Conservation (phyloP, 2,113 vertebrate species). For the Chloroceryle aenea region DNA sequence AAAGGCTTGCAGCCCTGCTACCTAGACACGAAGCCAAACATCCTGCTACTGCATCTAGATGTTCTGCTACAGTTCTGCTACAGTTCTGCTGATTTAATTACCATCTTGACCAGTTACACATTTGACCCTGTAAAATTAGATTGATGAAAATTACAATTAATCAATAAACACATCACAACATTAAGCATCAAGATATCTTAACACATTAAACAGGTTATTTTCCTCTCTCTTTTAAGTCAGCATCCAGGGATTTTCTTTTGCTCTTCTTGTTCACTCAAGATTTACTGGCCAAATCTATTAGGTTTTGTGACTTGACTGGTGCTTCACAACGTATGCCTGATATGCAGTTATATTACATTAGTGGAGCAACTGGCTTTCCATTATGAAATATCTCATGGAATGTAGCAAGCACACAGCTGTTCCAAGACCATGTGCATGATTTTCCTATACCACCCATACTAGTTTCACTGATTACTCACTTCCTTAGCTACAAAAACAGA, state of each 20-base stretch:
- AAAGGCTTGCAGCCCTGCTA: background rate
- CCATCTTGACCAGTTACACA: background rate
- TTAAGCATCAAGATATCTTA: background rate
- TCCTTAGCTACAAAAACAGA: slow-evolving; percentile 56
- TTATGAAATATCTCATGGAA: slow-evolving; percentile 51
- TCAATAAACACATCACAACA: background rate
- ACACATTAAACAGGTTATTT: background rate
- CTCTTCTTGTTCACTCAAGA: background rate
- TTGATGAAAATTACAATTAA: background rate
- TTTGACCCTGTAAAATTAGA: background rate
- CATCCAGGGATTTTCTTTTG: background rate
- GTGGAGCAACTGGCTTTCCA: slow-evolving; percentile 29
- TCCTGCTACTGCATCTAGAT: background rate
- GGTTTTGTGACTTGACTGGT: background rate
- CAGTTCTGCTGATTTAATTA: background rate
- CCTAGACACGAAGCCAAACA: background rate
- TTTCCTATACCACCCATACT: slow-evolving; percentile 59
- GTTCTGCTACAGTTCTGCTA: too few species aligned
- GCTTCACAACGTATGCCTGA: background rate
- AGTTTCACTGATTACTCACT: slow-evolving; percentile 58
- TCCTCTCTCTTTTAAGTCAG: background rate
- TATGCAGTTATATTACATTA: background rate
- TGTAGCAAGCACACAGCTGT: background rate
- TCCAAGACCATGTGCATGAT: slow-evolving; percentile 33
- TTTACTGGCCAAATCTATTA: background rate